Evolutionary conservation across 2,888 invertebrate genomes (phyloP).

Genomic region (Rhyacophila evoluta): DNA sequence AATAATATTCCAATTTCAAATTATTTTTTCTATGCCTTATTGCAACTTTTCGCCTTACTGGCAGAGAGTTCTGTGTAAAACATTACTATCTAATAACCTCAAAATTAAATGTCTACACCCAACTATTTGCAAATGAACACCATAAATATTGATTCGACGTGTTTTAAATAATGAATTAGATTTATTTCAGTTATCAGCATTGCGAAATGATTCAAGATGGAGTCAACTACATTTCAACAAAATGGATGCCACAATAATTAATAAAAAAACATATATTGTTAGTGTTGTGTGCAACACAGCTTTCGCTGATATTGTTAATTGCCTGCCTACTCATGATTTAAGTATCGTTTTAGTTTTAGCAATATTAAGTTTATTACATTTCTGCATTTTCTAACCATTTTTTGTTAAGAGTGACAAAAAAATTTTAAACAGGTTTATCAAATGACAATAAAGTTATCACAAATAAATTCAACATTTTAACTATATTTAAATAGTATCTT

Average conservation of each 20-base stretch:
- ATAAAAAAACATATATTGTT: not conserved
- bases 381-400: not conserved
- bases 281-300: not conserved
- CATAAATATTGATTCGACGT: too few relatives aligned
- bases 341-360: constrained; percentile 6
- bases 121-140: too few relatives aligned
- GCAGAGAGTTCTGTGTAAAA: too few relatives aligned
- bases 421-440: not conserved
- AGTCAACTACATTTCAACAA: constrained; percentile 28
- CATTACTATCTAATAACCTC: too few relatives aligned
- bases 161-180: not conserved
- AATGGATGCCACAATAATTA: constrained; percentile 28
- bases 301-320: not conserved
- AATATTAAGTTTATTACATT: not conserved
- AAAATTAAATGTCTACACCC: too few relatives aligned
- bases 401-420: not conserved
- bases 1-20: too few relatives aligned
- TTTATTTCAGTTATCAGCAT: not conserved
- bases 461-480: not conserved
- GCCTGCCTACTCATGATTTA: not conserved
- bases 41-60: too few relatives aligned
- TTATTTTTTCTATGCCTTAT: too few relatives aligned
- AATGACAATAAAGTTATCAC: not conserved
- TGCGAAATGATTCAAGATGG: constrained; percentile 25
- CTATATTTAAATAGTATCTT: too few relatives aligned